Base-by-base conservation (phyloP, 2,113 vertebrate genomes). In the Psettodes erumei region DNA sequence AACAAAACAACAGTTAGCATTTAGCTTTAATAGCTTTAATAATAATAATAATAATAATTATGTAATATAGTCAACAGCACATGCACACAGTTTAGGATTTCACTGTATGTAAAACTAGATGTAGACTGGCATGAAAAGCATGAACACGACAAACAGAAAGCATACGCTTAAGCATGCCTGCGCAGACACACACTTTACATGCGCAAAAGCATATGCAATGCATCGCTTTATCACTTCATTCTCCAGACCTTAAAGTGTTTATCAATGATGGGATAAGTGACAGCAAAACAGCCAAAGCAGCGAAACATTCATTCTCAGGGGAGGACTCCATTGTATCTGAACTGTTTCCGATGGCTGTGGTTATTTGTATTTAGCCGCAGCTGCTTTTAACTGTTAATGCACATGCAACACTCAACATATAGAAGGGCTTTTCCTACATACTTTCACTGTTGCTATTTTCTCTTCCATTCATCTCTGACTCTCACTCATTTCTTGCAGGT, bases 381-480 rank as follows among this genome's bases (percentile, higher is more conserved):
- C 69, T 77, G 59, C 13, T 68, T 82, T 65, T 61, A 60, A 68
- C 69, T 62, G 23, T 61, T 35, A 21, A 64, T 76, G 16, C 35
- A 68, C 47, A 71, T 56, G 45, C 42, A 59, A 38, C 25, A 53
- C 25, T 69, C 68, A 30, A 48, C 40, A 40, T 6, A 62, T n/a
- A n/a, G 25, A 18, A 11, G 66, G 25, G 54, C 16, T 45, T 72
- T 64, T n/a, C n/a, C n/a, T n/a, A n/a, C n/a, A n/a, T n/a, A n/a
- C n/a, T n/a, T n/a, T n/a, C n/a, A n/a, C n/a, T n/a, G n/a, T n/a
- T n/a, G n/a, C n/a, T n/a, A n/a, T 21, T 82, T 71, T 48, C 40
- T 8, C 12, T 43, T 43, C 45, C 43, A 8, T 51, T 63, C 27
- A 40, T 64, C 32, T 48, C 21, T 42, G n/a, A n/a, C 47, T 37